These are phyloP conservation scores for Gerosis bhagava DNA, from an alignment of 2,888 invertebrate species.

Conservation along the genomic window DNA sequence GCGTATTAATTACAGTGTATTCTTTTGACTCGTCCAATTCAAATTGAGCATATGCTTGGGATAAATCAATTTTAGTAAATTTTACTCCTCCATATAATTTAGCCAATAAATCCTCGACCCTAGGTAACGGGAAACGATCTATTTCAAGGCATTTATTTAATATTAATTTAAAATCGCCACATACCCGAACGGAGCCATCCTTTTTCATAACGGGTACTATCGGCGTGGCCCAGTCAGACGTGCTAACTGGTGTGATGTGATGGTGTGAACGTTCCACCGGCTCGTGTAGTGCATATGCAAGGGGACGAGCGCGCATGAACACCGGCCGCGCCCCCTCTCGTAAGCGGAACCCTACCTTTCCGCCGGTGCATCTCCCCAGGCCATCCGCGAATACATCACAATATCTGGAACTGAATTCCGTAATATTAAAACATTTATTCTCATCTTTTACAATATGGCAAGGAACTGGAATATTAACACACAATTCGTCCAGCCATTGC, in stretches of 20 bases:
- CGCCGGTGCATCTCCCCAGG: slow-evolving; percentile 34
- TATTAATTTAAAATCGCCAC: slow-evolving; percentile 24
- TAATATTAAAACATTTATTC: neutral
- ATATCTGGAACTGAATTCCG: neutral
- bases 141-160: slow-evolving; percentile 23
- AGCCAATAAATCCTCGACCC: slow-evolving; percentile 18
- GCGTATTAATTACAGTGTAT: neutral
- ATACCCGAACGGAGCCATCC: slow-evolving; percentile 24
- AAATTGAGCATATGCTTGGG: neutral
- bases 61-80: slow-evolving; percentile 2
- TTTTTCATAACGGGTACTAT: slow-evolving; percentile 37
- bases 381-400: slow-evolving; percentile 1
- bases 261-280: slow-evolving; percentile 34
- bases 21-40: neutral
- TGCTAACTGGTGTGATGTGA: slow-evolving; percentile 32
- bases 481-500: slow-evolving; percentile 6
- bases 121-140: slow-evolving; percentile 22
- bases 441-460: neutral
- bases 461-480: neutral
- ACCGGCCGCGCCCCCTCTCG: slow-evolving; percentile 18
- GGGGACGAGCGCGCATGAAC: slow-evolving; percentile 23
- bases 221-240: slow-evolving; percentile 38
- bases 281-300: slow-evolving; percentile 31
- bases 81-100: slow-evolving; percentile 15
- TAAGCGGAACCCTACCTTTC: slow-evolving; percentile 28